A percentile compares a stretch with the other conserved stretches of the same genome.
Conservation (phyloP, 2,797 vertebrate genomes). For the Lagocephalus sceleratus region DNA sequence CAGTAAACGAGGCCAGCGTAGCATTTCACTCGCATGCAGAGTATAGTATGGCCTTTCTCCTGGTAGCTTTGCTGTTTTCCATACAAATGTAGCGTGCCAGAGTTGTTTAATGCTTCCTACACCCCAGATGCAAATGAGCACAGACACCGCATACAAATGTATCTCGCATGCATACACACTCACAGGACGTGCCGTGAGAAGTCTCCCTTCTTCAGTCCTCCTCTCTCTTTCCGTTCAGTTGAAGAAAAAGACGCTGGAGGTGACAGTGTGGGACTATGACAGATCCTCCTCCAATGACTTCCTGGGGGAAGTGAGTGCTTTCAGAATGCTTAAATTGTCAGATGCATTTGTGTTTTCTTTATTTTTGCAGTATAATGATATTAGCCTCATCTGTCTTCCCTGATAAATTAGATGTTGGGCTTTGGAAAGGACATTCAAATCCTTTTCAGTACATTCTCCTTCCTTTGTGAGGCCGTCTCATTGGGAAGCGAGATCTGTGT, state of each 20-base stretch:
- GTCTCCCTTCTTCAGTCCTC: constrained; percentile 3
- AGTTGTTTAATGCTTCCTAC: constrained; percentile 4
- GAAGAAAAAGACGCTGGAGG: constrained; percentile 98
- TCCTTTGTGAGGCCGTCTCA: no score
- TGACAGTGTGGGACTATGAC: constrained; percentile 99
- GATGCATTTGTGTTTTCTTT: neutral
- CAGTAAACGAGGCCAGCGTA: no score
- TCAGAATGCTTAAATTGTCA: constrained; percentile 30
- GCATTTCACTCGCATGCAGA: no score
- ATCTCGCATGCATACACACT: neutral
- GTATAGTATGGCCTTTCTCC: no score
- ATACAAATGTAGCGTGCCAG: neutral
- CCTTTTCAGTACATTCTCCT: neutral
- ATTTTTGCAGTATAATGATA: neutral
- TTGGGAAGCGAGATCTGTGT: no score
- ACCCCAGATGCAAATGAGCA: constrained; percentile 8
- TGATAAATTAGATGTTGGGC: constrained; percentile 4
- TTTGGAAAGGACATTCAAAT: constrained; percentile 1
- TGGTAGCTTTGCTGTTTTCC: constrained; percentile 2
- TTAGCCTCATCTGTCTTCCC: neutral
- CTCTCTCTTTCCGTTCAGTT: constrained; percentile 73
- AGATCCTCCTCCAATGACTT: constrained; percentile 98
- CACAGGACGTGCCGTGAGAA: neutral
- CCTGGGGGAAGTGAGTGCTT: constrained; percentile 91
- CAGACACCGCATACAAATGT: neutral